These are phyloP conservation scores for Prosapia bicincta DNA, from an alignment of 2,888 invertebrate genomes.

Conservation along the genomic window DNA sequence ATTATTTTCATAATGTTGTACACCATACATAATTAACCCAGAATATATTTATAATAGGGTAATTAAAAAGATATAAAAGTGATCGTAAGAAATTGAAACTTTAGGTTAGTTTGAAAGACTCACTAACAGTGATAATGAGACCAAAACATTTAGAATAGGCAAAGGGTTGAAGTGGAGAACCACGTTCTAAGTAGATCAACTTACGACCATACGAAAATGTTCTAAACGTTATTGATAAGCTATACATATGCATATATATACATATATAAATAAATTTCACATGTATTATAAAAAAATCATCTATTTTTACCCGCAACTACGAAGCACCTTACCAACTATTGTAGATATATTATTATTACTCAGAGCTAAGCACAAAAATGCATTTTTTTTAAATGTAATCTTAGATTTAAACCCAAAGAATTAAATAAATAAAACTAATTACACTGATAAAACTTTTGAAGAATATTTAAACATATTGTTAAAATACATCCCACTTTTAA, in stretches of 20 bases:
- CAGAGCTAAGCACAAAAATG: conserved; percentile 6
- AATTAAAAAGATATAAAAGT: too few species aligned
- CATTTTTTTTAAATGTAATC: conserved; percentile 13
- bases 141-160: conserved; percentile 13
- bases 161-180: not conserved
- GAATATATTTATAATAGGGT: too few species aligned
- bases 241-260: conserved; percentile 2
- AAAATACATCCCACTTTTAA: conserved; percentile 9
- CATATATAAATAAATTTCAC: conserved; percentile 9
- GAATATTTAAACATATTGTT: conserved; percentile 15
- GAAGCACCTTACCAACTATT: conserved; percentile 3
- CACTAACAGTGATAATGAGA: conserved; percentile 1
- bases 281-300: conserved; percentile 19
- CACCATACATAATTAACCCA: not conserved
- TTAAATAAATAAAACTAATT: conserved; percentile 13
- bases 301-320: conserved; percentile 19
- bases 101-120: not conserved
- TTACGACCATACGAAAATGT: conserved; percentile 5
- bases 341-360: not conserved
- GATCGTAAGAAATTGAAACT: conserved; percentile 1
- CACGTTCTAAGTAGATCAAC: not conserved
- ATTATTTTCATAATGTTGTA: too few species aligned
- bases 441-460: conserved; percentile 8
- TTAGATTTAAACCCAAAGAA: conserved; percentile 14
- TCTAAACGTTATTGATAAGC: conserved; percentile 16